These are phyloP conservation scores for Menura novaehollandiae DNA, from an alignment of 2,113 vertebrate species.

Conservation along the genomic window DNA sequence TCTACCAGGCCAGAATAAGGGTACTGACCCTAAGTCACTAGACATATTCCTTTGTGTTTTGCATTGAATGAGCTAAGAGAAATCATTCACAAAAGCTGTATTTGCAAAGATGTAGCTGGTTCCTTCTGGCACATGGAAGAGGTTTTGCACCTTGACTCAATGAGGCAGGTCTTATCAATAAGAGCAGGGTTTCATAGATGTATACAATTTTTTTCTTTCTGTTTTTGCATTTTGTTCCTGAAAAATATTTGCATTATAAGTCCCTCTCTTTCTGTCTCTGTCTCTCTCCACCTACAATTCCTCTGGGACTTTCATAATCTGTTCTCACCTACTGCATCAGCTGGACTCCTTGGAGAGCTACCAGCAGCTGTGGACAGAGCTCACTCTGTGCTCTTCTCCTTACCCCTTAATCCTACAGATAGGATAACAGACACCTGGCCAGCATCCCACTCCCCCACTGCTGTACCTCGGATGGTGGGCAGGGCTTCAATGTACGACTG, in stretches of 20 bases:
- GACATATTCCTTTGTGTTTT: neutral
- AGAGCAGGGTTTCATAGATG: neutral
- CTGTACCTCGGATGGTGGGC: conserved; percentile 86
- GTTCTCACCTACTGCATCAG: neutral
- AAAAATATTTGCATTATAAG: neutral
- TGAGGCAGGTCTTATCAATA: neutral
- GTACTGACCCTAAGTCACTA: neutral
- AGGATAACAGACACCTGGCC: neutral
- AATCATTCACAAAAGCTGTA: neutral
- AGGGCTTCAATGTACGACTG: conserved; percentile 79
- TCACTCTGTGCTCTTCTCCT: neutral
- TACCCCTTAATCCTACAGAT: neutral
- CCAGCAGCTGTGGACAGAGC: neutral
- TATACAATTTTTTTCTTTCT: neutral
- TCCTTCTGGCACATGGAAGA: neutral
- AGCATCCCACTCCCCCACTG: neutral
- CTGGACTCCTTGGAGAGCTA: neutral
- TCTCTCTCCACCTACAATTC: neutral
- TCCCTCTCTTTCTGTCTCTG: neutral
- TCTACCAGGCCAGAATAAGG: neutral
- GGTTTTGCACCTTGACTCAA: neutral
- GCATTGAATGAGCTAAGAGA: neutral
- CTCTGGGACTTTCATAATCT: neutral
- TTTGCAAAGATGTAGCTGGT: neutral
- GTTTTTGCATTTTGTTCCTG: neutral